Conservation (phyloP, 2,888 invertebrate species). For the Phlogophora meticulosa region DNA sequence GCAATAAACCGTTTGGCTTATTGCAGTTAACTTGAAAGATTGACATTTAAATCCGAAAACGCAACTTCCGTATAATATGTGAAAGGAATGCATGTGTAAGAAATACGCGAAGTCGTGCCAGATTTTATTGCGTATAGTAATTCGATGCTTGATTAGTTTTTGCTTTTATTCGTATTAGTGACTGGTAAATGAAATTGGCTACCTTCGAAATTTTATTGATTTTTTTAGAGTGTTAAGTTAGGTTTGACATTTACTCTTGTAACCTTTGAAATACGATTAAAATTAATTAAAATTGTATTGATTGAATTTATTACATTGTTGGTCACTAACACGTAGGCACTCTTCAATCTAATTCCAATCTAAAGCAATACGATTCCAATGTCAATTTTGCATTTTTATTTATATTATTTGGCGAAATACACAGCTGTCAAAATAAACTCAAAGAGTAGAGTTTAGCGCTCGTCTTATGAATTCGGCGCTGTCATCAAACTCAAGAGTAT, state of each 20-base stretch:
- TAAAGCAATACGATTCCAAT: too few species aligned
- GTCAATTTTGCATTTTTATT: too few species aligned
- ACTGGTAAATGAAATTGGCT: neutral
- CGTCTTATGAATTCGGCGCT: too few species aligned
- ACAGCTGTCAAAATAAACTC: too few species aligned
- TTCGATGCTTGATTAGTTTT: slow-evolving; percentile 26
- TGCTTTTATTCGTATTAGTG: slow-evolving; percentile 27
- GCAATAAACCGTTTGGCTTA: slow-evolving; percentile 30
- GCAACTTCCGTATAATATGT: slow-evolving; percentile 46
- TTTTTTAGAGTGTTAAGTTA: neutral
- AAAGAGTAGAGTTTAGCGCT: too few species aligned
- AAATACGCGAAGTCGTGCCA: slow-evolving; percentile 28
- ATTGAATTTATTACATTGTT: too few species aligned
- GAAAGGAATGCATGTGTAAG: slow-evolving; percentile 43
- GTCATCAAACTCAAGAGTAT: too few species aligned
- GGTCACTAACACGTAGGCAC: too few species aligned
- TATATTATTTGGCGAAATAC: too few species aligned
- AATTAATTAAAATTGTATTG: neutral
- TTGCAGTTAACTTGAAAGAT: slow-evolving; percentile 24
- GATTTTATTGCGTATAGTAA: slow-evolving; percentile 24
- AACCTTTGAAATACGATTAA: slow-evolving; percentile 2
- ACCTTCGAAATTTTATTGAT: neutral
- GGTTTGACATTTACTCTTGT: slow-evolving; percentile 12
- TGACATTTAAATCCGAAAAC: slow-evolving; percentile 53
- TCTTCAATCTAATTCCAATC: too few species aligned